Evolutionary conservation across 2,797 vertebrate genomes (phyloP), one percentile per base, ranked within the genome.

Genomic region (Sebastolobus altivelis): DNA sequence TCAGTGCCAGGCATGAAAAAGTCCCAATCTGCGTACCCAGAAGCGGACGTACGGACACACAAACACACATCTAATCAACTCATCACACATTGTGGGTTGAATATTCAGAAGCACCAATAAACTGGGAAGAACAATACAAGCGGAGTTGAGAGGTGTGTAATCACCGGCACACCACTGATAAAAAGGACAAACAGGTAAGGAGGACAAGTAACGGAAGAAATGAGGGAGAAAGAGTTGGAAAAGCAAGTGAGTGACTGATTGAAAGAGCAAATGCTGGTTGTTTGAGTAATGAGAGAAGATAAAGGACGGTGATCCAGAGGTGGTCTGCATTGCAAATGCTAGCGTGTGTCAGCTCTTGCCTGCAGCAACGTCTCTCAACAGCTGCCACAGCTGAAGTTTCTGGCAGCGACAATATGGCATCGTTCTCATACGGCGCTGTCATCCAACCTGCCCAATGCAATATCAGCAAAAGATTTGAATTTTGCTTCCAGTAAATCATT

Each of bases 361-460:
- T 79, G 52, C 43, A 78, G 87, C 83, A 73, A 68, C 1, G 14
- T 20, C 82, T 72, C 82, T 69, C 76, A 73, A 77, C 84, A 75
- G 75, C 87, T 85, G 86, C 61, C 83, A 81, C 52, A 65, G 87
- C 73, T 81, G 75, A 91, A 89, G 82, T 75, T 77, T 72, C 77
- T 88, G 80, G 68, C 87, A 80, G 71, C 6, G 1, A 80, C 62
- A 83, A 56, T 65, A 67, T 67, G 76, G 40, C 74, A 79, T 66
- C 67, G 62, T 68, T 58, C 66, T 75, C 72, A 84, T 38, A 54
- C 22, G 31, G 55, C 33, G 9, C 16, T 16, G 55, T 82, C 65
- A 65, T 71, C 74, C 46, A 77, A 84, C 71, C 59, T 33, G 38
- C 72, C 73, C 72, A 14, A 4, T 59, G 68, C 61, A 33, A 33